Evolutionary conservation across 1,140 invertebrate species (phyloP), one percentile per base, ranked within the genome.

Genomic region (Drosophila mayri): DNA sequence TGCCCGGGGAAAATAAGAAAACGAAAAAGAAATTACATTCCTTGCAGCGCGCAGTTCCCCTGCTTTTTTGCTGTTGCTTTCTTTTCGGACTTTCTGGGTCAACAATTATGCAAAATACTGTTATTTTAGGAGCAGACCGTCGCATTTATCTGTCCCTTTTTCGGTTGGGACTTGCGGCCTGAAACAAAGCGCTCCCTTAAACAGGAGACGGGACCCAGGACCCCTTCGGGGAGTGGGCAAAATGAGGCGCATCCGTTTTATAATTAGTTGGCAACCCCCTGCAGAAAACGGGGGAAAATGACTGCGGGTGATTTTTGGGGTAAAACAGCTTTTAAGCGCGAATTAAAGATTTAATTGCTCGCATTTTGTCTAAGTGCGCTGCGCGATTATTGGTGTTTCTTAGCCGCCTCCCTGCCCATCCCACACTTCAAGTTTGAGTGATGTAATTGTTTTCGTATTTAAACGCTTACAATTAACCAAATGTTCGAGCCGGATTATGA

Each of bases 31-130:
- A 87, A 87, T 87, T 82, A 87, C 76, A 75, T 78, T 88, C 81
- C 52, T 81, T 79, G 64, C 65, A 55, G 64, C 44, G 63, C 52
- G 37, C 52, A 55, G 16, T 54, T 70, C 50, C 38, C 25, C 35
- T 58, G 41, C 73, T 76, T 68, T 74, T 73, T 73, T 77, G 71
- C 75, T 77, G 76, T 76, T 77, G 58, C 76, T 80, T 79, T 88
- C 70, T 65, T 79, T 60, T 72, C 66, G 65, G 68, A 78, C 73
- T 90, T 90, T 90, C 85, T 90, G 85, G 85, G 85, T 90, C 85
- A 90, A 90, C 85, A 90, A 90, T 90, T 90, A 90, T 90, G 85
- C 85, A 90, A 90, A 90, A 90, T 90, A 90, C 85, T 90, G 85
- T 84, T 90, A 81, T 90, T 88, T 83, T 83, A 70, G 70, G 59